These are phyloP conservation scores for Aphis craccivora DNA, from an alignment of 1,140 invertebrate species.

Conservation along the genomic window DNA sequence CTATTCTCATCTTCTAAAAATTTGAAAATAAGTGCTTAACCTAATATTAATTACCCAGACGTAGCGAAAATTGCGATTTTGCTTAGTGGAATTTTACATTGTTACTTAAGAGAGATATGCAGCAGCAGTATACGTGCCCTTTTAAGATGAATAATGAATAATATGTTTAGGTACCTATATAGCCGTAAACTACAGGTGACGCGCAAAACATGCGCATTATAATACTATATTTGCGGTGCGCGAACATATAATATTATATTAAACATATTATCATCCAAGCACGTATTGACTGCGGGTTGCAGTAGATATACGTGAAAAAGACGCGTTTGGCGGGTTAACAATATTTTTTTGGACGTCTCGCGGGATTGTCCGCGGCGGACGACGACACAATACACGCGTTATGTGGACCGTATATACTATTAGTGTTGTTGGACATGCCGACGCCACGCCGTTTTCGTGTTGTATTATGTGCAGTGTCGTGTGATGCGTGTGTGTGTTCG, in stretches of 20 bases:
- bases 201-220: neutral
- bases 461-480: neutral
- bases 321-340: neutral
- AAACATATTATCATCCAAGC: neutral
- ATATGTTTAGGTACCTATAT: too few relatives aligned
- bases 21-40: neutral
- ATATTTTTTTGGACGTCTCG: neutral
- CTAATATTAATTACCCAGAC: too few relatives aligned
- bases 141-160: too few relatives aligned
- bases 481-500: neutral
- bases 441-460: neutral
- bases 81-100: too few relatives aligned
- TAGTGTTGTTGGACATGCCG: constrained; percentile 20
- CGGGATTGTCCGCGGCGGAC: neutral
- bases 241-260: neutral
- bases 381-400: neutral
- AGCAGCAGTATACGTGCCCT: too few relatives aligned
- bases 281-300: neutral
- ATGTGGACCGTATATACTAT: neutral
- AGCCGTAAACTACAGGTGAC: neutral
- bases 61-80: too few relatives aligned
- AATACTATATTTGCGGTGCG: too few relatives aligned
- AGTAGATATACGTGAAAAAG: neutral
- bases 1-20: neutral
- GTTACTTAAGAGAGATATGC: too few relatives aligned